These are phyloP conservation scores for Salpingus planirostris DNA, from an alignment of 2,888 invertebrate genomes.

Conservation along the genomic window DNA sequence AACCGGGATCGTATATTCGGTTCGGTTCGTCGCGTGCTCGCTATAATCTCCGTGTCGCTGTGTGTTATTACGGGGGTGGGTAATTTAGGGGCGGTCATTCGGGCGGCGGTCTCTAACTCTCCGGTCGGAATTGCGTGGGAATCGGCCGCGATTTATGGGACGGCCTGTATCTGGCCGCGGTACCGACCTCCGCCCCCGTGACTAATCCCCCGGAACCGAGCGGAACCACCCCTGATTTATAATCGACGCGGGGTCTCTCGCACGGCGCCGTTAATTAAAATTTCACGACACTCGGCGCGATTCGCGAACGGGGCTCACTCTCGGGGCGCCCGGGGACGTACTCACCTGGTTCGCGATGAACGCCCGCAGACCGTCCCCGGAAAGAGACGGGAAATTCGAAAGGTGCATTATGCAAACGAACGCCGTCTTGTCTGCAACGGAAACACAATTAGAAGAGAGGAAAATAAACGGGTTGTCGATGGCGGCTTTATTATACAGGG, in stretches of 20 bases:
- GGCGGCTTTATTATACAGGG: too few species aligned
- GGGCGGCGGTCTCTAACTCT: too few species aligned
- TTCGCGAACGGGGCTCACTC: too few species aligned
- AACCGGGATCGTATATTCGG: too few species aligned
- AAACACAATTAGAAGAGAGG: too few species aligned
- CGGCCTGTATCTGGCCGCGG: too few species aligned
- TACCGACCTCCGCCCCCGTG: slow-evolving; percentile 13
- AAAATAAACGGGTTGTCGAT: too few species aligned
- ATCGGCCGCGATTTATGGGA: slow-evolving; percentile 17
- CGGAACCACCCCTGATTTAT: slow-evolving; percentile 16
- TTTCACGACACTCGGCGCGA: slow-evolving; percentile 8
- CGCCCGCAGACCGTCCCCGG: slow-evolving; percentile 21
- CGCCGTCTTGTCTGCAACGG: slow-evolving; percentile 48
- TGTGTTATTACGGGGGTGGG: too few species aligned
- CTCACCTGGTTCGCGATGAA: slow-evolving; percentile 29
- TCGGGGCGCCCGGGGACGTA: too few species aligned
- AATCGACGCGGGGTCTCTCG: slow-evolving; percentile 13
- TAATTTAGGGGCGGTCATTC: too few species aligned
- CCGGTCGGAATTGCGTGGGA: slow-evolving; percentile 10
- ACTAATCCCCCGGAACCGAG: slow-evolving; percentile 14
- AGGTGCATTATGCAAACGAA: slow-evolving; percentile 52
- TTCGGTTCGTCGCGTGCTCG: too few species aligned
- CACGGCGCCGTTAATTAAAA: slow-evolving; percentile 12
- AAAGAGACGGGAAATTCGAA: slow-evolving; percentile 41
- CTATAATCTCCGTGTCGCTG: too few species aligned